A percentile compares a stretch with the other conserved stretches of the same genome.
These are phyloP conservation scores for Alces alces DNA, from an alignment of 2,113 vertebrate genomes.

Conservation along the genomic window DNA sequence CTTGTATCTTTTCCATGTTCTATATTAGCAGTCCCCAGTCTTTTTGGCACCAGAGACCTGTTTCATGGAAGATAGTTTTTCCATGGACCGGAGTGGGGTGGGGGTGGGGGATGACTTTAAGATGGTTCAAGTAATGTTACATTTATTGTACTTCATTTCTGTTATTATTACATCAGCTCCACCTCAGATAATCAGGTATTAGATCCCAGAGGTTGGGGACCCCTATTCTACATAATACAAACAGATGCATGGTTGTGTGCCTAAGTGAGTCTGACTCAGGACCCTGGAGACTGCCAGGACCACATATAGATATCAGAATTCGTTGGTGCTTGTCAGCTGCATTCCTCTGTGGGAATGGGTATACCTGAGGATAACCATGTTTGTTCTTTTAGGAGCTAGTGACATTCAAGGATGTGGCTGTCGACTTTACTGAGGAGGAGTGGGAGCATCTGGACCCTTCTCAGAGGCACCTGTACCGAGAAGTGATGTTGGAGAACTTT, in stretches of 20 bases:
- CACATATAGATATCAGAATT: neutral
- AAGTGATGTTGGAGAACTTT: neutral
- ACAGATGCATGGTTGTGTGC: neutral
- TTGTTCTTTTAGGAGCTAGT: neutral
- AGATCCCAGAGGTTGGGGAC: neutral
- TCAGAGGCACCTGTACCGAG: neutral
- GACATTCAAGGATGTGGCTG: neutral
- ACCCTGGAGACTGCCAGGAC: neutral
- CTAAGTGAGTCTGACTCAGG: neutral
- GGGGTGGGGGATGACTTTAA: neutral
- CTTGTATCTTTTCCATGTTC: neutral
- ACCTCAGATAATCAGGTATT: neutral
- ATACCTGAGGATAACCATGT: neutral
- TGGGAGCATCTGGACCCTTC: neutral
- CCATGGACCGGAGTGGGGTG: fast-evolving
- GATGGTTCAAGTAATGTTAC: neutral
- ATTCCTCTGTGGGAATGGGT: neutral
- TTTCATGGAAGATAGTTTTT: neutral
- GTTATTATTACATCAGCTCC: neutral
- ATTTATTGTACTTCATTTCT: neutral
- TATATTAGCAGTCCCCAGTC: neutral
- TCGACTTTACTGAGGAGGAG: neutral
- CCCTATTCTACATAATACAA: neutral
- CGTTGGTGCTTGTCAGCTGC: neutral
- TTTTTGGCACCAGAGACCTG: neutral